phyloP scores from a whole-genome alignment of 2,888 invertebrate species.

The Lymantria dispar region DNA sequence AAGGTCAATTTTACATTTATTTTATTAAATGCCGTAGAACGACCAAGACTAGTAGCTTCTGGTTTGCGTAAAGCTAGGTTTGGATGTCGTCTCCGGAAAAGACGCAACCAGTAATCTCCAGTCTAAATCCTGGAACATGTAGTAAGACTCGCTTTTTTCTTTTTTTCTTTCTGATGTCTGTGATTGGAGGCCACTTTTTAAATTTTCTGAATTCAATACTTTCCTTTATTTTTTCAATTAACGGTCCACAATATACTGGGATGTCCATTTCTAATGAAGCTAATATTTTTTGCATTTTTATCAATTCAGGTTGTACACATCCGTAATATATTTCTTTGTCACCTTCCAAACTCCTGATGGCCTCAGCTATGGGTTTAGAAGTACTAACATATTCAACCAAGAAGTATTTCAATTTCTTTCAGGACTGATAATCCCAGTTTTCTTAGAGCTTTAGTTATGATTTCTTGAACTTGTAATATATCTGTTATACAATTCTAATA shows the following conservation, averaged over 20 bases:
- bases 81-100: background rate
- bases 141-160: constrained; percentile 7
- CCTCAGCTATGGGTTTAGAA: constrained; percentile 7
- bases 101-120: background rate
- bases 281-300: constrained; percentile 4
- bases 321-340: constrained; percentile 8
- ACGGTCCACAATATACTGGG: constrained; percentile 5
- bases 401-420: background rate
- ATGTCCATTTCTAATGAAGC: constrained; percentile 6
- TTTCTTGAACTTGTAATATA: constrained; percentile 3
- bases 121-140: constrained; percentile 8
- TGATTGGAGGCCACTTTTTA: constrained; percentile 3
- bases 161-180: constrained; percentile 3
- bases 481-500: constrained; percentile 6
- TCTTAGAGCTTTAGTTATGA: constrained; percentile 4
- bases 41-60: constrained; percentile 25
- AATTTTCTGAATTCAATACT: background rate
- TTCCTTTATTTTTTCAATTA: background rate
- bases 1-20: background rate
- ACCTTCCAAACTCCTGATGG: constrained; percentile 10
- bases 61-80: constrained; percentile 9
- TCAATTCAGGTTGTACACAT: constrained; percentile 1
- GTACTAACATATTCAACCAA: constrained; percentile 2
- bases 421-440: constrained; percentile 1
- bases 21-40: background rate